These are phyloP conservation scores for Phalacrocorax brasilianus DNA, from an alignment of 2,113 vertebrate species.

Conservation along the genomic window DNA sequence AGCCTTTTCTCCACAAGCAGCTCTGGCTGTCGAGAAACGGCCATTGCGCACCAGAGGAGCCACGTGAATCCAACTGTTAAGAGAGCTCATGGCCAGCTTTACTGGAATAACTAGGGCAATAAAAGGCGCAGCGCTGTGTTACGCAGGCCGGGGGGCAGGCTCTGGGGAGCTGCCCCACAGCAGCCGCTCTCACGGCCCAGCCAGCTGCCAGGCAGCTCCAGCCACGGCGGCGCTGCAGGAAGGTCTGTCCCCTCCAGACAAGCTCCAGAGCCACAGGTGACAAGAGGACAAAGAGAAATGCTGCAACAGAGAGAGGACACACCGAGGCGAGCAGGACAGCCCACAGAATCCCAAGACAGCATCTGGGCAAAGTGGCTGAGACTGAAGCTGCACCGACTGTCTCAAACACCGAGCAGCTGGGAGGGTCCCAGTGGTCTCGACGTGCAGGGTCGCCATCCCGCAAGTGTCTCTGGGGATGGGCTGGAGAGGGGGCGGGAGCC, in stretches of 20 bases:
- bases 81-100: neutral
- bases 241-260: neutral
- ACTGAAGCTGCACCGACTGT: neutral
- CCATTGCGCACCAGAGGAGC: neutral
- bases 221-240: rapidly evolving
- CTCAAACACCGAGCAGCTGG: neutral
- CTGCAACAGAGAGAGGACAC: neutral
- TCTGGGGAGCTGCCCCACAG: neutral
- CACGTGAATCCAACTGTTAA: neutral
- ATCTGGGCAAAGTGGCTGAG: neutral
- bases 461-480: neutral
- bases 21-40: neutral
- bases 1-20: neutral
- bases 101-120: neutral
- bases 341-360: neutral
- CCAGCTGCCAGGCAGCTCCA: neutral
- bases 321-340: neutral
- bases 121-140: neutral
- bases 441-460: rapidly evolving
- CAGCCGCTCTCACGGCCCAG: neutral
- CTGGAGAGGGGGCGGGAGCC: neutral
- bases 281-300: neutral
- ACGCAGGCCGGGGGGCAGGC: neutral
- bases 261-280: neutral
- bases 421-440: rapidly evolving